Evolutionary conservation across 2,113 vertebrate genomes (phyloP).

Genomic region (Eulemur macaco): DNA sequence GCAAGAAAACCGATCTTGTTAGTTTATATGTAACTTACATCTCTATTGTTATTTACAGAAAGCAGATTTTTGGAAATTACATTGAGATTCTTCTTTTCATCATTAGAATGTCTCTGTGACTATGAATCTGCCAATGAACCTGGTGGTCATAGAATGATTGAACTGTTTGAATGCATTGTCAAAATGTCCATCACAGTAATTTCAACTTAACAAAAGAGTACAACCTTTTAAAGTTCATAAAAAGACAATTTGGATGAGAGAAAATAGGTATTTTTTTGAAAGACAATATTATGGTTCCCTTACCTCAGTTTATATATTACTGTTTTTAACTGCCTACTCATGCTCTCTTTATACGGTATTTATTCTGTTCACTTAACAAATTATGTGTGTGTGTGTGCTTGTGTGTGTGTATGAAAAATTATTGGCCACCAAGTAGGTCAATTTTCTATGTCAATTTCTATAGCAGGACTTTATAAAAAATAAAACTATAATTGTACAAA

Average conservation of each 20-base stretch:
- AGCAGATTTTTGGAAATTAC: background rate
- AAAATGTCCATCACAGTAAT: background rate
- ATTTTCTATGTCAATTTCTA: background rate
- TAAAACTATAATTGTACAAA: background rate
- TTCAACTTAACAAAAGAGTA: background rate
- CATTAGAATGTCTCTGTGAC: background rate
- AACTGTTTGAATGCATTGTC: background rate
- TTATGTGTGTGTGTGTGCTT: background rate
- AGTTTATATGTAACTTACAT: background rate
- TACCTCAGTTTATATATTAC: background rate
- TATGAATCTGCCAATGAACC: background rate
- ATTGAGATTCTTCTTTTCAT: background rate
- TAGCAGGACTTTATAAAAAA: background rate
- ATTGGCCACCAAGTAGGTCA: background rate
- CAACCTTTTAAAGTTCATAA: background rate
- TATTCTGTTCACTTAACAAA: background rate
- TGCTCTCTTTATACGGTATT: background rate
- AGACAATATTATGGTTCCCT: background rate
- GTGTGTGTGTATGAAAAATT: background rate
- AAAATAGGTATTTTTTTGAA: background rate
- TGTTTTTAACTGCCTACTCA: background rate
- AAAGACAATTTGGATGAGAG: background rate
- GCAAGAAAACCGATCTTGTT: background rate
- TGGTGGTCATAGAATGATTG: background rate
- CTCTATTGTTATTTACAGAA: background rate